Conservation (phyloP, 2,888 invertebrate genomes). For the Lasioglossum leucozonium region DNA sequence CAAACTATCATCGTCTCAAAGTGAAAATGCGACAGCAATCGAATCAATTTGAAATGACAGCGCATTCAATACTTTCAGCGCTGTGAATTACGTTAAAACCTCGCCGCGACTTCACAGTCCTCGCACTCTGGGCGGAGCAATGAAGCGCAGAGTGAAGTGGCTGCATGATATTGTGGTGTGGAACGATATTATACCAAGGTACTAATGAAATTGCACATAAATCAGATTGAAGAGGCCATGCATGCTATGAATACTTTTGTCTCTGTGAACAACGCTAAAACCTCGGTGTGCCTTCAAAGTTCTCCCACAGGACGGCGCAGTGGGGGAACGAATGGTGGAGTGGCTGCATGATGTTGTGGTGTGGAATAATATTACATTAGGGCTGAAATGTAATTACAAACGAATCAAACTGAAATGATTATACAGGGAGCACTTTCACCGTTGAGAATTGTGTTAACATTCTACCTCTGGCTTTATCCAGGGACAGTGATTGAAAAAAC, state of each 20-base stretch:
- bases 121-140: neutral
- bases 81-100: neutral
- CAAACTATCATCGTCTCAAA: neutral
- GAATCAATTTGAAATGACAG: neutral
- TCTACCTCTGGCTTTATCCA: neutral
- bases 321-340: neutral
- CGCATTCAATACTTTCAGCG: neutral
- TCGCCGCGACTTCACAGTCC: neutral
- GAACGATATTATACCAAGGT: neutral
- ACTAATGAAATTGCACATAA: neutral
- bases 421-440: neutral
- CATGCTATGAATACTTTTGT: neutral
- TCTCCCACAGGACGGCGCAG: neutral
- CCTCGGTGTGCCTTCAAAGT: neutral
- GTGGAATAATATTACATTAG: neutral
- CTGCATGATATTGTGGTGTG: neutral
- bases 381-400: neutral
- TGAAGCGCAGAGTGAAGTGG: neutral
- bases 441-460: neutral
- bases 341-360: neutral
- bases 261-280: neutral
- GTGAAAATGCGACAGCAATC: neutral
- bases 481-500: neutral
- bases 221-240: neutral
- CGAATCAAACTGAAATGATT: neutral